A percentile compares a stretch with the other conserved stretches of the same genome.
phyloP scores from a whole-genome alignment of 1,140 invertebrate species.

The Drosophila novamexicana region DNA sequence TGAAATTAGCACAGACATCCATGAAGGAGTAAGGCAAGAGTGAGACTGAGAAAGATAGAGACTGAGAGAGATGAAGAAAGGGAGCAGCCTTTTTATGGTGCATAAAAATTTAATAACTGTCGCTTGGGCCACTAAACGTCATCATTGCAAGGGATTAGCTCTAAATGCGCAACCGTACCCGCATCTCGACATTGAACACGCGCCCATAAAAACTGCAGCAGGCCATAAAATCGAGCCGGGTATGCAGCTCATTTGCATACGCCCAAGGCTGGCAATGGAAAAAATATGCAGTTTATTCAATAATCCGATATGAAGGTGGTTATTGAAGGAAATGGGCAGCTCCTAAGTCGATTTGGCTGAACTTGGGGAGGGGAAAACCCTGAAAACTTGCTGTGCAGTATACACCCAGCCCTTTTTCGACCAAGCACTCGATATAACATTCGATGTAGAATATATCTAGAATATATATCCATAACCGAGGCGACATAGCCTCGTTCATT shows the following conservation, averaged over 20 bases:
- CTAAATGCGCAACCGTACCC: constrained; percentile 50
- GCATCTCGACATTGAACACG: constrained; percentile 50
- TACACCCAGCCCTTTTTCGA: too few relatives aligned
- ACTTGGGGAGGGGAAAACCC: too few relatives aligned
- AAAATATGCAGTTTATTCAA: neutral
- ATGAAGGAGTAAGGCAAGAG: constrained; percentile 6
- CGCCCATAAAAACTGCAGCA: constrained; percentile 50
- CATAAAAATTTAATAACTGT: constrained; percentile 77
- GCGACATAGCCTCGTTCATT: too few relatives aligned
- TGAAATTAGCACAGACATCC: constrained; percentile 66
- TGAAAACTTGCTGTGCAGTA: too few relatives aligned
- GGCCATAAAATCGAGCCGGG: constrained; percentile 55
- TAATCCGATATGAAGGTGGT: neutral
- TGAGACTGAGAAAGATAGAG: neutral
- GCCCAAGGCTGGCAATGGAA: constrained; percentile 1
- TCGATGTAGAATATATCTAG: too few relatives aligned
- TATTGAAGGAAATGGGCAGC: neutral
- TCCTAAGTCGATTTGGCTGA: neutral
- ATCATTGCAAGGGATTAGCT: constrained; percentile 75
- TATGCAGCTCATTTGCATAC: constrained; percentile 69
- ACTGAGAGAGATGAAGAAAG: neutral
- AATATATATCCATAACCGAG: too few relatives aligned
- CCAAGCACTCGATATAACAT: too few relatives aligned
- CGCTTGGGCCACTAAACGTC: constrained; percentile 71
- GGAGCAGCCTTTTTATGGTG: constrained; percentile 50